phyloP scores from a whole-genome alignment of 2,888 invertebrate species.

The Nomada fabriciana region DNA sequence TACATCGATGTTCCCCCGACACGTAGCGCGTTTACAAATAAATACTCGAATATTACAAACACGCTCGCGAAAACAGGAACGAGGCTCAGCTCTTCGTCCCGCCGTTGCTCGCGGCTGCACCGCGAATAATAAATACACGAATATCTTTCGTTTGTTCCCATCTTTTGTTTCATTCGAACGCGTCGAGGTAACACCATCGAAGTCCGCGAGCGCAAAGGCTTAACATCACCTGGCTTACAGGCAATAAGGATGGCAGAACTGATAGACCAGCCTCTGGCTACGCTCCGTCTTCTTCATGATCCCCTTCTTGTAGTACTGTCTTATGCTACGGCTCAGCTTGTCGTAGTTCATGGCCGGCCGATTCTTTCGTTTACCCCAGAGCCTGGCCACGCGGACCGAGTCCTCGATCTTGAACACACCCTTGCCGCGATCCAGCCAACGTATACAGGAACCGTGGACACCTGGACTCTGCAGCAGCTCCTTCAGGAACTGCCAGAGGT shows the following conservation, averaged over 20 bases:
- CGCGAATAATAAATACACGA: slow-evolving; percentile 46
- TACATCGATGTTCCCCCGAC: slow-evolving; percentile 23
- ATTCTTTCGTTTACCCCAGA: slow-evolving; percentile 99
- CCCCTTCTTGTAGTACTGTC: slow-evolving; percentile 99
- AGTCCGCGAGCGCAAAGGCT: slow-evolving; percentile 27
- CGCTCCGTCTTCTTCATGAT: slow-evolving; percentile 99
- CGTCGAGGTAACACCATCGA: slow-evolving; percentile 22
- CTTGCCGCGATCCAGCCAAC: slow-evolving; percentile 97
- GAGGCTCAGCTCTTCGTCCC: slow-evolving; percentile 18
- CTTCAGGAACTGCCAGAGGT: slow-evolving; percentile 99
- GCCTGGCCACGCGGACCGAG: slow-evolving; percentile 97
- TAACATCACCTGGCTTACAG: slow-evolving; percentile 86
- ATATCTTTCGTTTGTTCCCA: not conserved
- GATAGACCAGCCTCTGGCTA: slow-evolving; percentile 98
- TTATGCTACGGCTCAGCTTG: slow-evolving; percentile 97
- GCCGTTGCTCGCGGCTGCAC: not conserved
- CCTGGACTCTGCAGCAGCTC: slow-evolving; percentile 96
- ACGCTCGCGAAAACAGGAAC: slow-evolving; percentile 1
- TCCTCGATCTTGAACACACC: slow-evolving; percentile 99
- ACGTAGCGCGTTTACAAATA: slow-evolving; percentile 22
- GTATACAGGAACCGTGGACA: slow-evolving; percentile 96
- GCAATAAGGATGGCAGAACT: slow-evolving; percentile 98
- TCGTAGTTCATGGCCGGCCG: slow-evolving; percentile 99
- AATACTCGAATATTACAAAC: slow-evolving; percentile 37
- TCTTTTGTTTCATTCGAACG: not conserved